Evolutionary conservation across 2,888 invertebrate genomes (phyloP), one percentile per base, ranked within the genome.

Genomic region (Oscheius onirici): DNA sequence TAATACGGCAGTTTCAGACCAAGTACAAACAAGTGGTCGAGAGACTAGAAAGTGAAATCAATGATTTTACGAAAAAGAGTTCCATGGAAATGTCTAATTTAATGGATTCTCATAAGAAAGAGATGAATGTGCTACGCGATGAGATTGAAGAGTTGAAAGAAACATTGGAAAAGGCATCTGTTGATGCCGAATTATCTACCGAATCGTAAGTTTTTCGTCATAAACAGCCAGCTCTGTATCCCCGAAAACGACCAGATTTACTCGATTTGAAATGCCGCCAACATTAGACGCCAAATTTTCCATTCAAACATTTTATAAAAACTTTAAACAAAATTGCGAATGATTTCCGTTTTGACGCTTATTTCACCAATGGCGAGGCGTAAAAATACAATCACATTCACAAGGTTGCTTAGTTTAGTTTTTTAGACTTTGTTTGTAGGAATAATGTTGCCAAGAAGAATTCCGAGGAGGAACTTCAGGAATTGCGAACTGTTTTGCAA

Each of bases 401-500:
- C 34, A 34, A 34, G 34, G 8, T 34, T 34, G 8, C 34, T 8
- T 34, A 6, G 3, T 34, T 8, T 34, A 8, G 3, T 8, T 6
- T 34, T 8, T 8, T 6, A 34, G 34, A 34, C 34, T 8, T 34
- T n/a, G n/a, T n/a, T 34, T 34, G 8, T 34, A 46, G 20, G 46
- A 52, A 52, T 22, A 22, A 26, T 17, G 13, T 26, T 2, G n/a
- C 20, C 54, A 41, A 63, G 52, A 52, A 57, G 20, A 61, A 70
- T 13, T 41, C 41, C 22, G 70, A 70, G n/a, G 63, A 41, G 26
- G 26, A 63, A 20, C 26, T 70, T 17, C 22, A 20, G 22, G 70
- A 52, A 24, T 20, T 70, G 54, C 28, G 54, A 40, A n/a, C 52
- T n/a, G 52, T 61, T 17, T 52, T 70, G 15, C 63, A 61, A 17